Conservation (phyloP, 2,888 invertebrate genomes). For the Eupeodes luniger region DNA sequence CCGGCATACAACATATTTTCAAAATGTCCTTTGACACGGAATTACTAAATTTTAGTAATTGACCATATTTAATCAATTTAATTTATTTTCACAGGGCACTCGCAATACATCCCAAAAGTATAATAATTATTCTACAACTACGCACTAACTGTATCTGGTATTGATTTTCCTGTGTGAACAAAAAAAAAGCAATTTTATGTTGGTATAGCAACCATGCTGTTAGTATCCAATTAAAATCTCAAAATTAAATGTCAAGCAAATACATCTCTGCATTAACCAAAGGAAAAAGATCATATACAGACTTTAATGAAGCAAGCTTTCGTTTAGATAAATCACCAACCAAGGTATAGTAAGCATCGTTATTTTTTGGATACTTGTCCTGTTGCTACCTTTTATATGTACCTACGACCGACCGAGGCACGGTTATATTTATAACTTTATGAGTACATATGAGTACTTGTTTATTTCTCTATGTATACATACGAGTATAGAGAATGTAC, state of each 20-base stretch:
- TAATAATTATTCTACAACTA: neutral
- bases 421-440: neutral
- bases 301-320: constrained; percentile 58
- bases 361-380: constrained; percentile 22
- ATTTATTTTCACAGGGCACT: neutral
- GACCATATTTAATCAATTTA: no score
- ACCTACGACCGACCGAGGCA: neutral
- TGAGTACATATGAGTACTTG: neutral
- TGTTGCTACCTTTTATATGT: neutral
- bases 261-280: constrained; percentile 30
- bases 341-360: constrained; percentile 12
- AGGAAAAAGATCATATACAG: constrained; percentile 53
- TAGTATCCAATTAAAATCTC: constrained; percentile 84
- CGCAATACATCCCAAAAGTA: neutral
- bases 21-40: no score
- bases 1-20: no score
- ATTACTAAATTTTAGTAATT: no score
- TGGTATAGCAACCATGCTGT: constrained; percentile 80
- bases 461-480: neutral
- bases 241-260: constrained; percentile 84
- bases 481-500: no score
- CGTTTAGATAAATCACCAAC: neutral
- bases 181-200: constrained; percentile 19
- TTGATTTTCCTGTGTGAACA: constrained; percentile 18
- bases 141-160: neutral